Evolutionary conservation across 1,140 invertebrate species (phyloP).

Genomic region (Lasioglossum baleicum): DNA sequence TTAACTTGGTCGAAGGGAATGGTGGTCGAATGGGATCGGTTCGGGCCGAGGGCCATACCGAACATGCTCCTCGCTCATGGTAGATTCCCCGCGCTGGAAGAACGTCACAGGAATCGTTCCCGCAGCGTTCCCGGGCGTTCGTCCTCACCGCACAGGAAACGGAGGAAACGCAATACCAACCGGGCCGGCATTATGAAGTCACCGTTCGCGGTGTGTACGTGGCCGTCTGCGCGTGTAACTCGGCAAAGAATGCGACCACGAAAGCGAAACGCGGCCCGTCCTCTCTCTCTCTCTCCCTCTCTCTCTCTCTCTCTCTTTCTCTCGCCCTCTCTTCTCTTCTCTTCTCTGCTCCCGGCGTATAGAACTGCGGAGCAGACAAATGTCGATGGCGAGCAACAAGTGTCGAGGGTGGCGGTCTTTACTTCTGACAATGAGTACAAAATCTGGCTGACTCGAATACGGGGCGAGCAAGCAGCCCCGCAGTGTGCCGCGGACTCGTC

Average conservation of each 20-base stretch:
- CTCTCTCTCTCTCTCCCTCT: too few relatives aligned
- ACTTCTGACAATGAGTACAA: slow-evolving; percentile 64
- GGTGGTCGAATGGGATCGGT: not conserved
- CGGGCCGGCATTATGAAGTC: slow-evolving; percentile 20
- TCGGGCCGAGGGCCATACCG: not conserved
- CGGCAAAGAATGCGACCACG: slow-evolving; percentile 52
- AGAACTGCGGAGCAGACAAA: slow-evolving; percentile 59
- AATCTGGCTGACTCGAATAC: slow-evolving; percentile 60
- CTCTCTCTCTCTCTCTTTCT: too few relatives aligned
- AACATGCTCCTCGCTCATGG: not conserved
- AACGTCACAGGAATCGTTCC: not conserved
- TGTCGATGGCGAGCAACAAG: slow-evolving; percentile 66
- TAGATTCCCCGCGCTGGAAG: not conserved
- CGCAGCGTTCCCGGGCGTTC: not conserved
- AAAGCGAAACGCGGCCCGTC: slow-evolving; percentile 49
- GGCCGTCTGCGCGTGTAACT: slow-evolving; percentile 28
- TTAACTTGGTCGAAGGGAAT: too few relatives aligned
- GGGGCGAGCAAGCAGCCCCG: too few relatives aligned
- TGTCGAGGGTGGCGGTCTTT: slow-evolving; percentile 58
- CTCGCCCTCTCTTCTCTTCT: too few relatives aligned
- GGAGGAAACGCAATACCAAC: slow-evolving; percentile 12
- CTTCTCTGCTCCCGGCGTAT: not conserved
- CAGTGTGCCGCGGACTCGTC: slow-evolving; percentile 13
- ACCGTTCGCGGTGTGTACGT: not conserved
- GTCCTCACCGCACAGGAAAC: not conserved